These are phyloP conservation scores for Lemur catta DNA, from an alignment of 2,797 vertebrate genomes.

Conservation along the genomic window DNA sequence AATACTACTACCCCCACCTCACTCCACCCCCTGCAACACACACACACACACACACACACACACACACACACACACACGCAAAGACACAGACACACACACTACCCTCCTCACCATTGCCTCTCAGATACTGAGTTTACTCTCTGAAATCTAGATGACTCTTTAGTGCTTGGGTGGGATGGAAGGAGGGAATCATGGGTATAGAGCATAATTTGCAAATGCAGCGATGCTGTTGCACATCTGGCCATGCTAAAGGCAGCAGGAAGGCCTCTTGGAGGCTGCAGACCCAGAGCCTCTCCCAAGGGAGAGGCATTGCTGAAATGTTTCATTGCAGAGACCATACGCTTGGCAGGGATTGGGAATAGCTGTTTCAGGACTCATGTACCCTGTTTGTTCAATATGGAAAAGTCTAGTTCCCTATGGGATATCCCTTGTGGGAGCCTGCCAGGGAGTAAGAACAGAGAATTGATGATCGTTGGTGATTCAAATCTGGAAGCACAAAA, in stretches of 20 bases:
- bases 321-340: conserved; percentile 79
- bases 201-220: conserved; percentile 52
- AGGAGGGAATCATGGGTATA: conserved; percentile 53
- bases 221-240: conserved; percentile 74
- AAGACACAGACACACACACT: not conserved
- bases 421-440: conserved; percentile 78
- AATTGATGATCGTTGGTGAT: conserved; percentile 78
- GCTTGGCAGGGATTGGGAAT: conserved; percentile 76
- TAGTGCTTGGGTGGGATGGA: conserved; percentile 31
- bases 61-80: not conserved
- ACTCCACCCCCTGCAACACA: not conserved
- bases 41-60: not conserved
- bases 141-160: conserved; percentile 39
- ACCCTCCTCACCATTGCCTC: not conserved
- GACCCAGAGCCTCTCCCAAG: conserved; percentile 68
- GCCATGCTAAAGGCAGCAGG: conserved; percentile 60
- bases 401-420: conserved; percentile 80
- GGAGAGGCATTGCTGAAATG: conserved; percentile 79
- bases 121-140: conserved; percentile 40
- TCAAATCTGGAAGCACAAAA: conserved; percentile 76
- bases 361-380: conserved; percentile 78
- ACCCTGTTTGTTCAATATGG: conserved; percentile 81
- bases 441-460: conserved; percentile 76
- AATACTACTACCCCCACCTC: not conserved
- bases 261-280: conserved; percentile 69